Conservation (phyloP, 2,888 invertebrate species). For the Macrophya alboannulata region DNA sequence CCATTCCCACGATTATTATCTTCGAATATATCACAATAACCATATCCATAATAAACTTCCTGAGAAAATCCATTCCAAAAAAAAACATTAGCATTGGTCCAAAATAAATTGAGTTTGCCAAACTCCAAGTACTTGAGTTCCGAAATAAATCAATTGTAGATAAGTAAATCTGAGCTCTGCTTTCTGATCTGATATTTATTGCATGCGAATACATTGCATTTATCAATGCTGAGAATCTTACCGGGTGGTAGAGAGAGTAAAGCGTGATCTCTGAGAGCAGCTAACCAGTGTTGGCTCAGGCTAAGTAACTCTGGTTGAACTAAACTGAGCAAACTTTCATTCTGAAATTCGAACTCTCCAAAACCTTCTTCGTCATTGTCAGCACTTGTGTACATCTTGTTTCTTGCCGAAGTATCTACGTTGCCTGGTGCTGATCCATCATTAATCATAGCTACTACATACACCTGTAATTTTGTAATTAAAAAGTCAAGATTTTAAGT, state of each 20-base stretch:
- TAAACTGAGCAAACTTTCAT: slow-evolving; percentile 92
- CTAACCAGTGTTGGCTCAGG: slow-evolving; percentile 97
- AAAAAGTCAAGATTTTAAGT: slow-evolving; percentile 23
- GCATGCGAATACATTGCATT: no score
- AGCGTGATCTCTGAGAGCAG: slow-evolving; percentile 97
- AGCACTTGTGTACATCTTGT: slow-evolving; percentile 70
- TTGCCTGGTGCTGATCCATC: slow-evolving; percentile 85
- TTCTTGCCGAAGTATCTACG: slow-evolving; percentile 67
- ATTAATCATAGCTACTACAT: slow-evolving; percentile 95
- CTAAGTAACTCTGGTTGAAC: slow-evolving; percentile 97
- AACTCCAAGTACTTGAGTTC: not conserved
- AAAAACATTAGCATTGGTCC: not conserved
- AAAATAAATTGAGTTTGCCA: not conserved
- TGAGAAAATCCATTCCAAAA: not conserved
- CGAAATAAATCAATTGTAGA: no score
- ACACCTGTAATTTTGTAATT: slow-evolving; percentile 84
- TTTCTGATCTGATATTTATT: no score
- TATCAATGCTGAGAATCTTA: slow-evolving; percentile 70
- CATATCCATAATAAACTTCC: not conserved
- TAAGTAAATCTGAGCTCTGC: no score
- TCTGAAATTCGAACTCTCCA: slow-evolving; percentile 89
- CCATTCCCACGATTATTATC: not conserved
- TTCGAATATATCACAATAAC: not conserved
- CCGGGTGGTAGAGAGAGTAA: slow-evolving; percentile 93
- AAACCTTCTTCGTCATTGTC: slow-evolving; percentile 83